Base-by-base conservation (phyloP, 2,888 invertebrate genomes). In the Drosophila merina region DNA sequence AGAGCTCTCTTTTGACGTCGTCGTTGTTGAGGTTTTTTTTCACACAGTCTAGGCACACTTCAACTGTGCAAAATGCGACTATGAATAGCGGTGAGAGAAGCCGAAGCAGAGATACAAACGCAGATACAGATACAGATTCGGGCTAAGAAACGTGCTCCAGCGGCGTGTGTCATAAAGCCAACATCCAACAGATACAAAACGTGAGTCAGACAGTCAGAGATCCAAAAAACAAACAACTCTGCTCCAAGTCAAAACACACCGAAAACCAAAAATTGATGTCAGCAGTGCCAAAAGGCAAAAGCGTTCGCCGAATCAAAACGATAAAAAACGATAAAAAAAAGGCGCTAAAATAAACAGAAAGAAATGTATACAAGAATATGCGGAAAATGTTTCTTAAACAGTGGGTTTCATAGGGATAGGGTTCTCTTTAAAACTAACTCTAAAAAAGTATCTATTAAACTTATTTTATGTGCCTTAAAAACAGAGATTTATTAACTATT, bases 21-120 rank as follows among this genome's bases (percentile, higher is more conserved):
- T 67, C 74, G 31, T 25, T 0, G 26, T 36, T 14, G 10, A 8
- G 3, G 28, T 28, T 28, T 28, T 28, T 28, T 49, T 63, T 59
- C 62, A 63, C 83, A 84, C 83, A 83, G 81, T 76, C 83, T 84
- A 85, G 81, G 83, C 83, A 84, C 83, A 84, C 83, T 83, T 84
- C 85, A 83, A 79, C 81, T 84, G 83, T 84, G 83, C 79, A 77
- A 85, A 82, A 76, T 74, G 62, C 66, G 52, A 59, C 69, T 69
- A 57, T 62, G 55, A 52, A 68, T 62, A 54, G 62, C 63, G 62
- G 45, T 45, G 60, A 60, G 60, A 30, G 36, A 36, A 14, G 57
- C 38, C n/a, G 38, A 56, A 56, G 56, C 58, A 42, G 20, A 28
- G 50, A 52, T 54, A 55, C 57, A 7, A 10, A 47, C 64, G 28